Percentiles rank a stretch among this genome's conserved stretches.
Conservation (phyloP, 2,113 vertebrate species). For the Sinocyclocheilus anophthalmus region DNA sequence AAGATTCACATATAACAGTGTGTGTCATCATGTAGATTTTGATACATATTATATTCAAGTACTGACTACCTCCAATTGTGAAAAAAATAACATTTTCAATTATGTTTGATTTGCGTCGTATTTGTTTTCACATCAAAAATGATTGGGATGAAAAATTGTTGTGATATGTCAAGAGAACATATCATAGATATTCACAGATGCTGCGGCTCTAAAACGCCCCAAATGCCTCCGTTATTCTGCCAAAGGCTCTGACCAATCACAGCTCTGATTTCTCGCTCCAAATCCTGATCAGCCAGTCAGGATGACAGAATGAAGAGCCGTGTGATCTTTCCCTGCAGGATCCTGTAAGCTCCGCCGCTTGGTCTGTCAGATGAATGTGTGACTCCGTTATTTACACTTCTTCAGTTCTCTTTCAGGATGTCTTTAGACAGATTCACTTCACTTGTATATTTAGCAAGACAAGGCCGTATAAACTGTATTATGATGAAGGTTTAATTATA, state of each 20-base stretch:
- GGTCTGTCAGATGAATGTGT: background rate
- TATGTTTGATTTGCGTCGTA: conserved; percentile 10
- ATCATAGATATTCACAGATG: background rate
- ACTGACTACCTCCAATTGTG: conserved; percentile 73
- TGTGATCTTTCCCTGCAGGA: conserved; percentile 4
- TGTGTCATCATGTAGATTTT: conserved; percentile 51
- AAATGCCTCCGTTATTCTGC: background rate
- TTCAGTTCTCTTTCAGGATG: background rate
- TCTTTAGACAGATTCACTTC: background rate
- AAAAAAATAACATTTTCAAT: conserved; percentile 46
- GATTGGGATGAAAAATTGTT: background rate
- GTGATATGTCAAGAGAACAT: background rate
- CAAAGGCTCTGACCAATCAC: background rate
- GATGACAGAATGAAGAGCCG: conserved; percentile 60
- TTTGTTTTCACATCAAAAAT: conserved; percentile 44
- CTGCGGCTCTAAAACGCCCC: background rate
- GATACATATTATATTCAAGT: conserved; percentile 61
- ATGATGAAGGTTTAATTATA: conserved; percentile 5
- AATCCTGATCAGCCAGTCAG: conserved; percentile 78
- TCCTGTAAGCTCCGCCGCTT: background rate
- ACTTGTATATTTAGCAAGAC: background rate
- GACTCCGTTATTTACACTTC: no score
- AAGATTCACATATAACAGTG: conserved; percentile 49
- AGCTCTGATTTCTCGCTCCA: conserved; percentile 58
- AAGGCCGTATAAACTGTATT: conserved; percentile 6